Evolutionary conservation across 2,797 vertebrate genomes (phyloP).

Genomic region (Gymnoscopelus microlampas): DNA sequence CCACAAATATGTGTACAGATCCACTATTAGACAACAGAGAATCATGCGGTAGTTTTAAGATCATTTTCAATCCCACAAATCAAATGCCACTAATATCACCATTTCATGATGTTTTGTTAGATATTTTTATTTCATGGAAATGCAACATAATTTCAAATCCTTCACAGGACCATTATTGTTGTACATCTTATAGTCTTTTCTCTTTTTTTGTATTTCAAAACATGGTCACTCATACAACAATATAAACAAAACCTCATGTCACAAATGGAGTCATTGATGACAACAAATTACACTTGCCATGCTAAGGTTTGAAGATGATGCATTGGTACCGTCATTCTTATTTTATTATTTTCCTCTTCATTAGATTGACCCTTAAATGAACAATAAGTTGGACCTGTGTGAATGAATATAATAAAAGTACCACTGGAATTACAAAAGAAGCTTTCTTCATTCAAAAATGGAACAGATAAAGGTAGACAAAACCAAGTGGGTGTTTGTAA

Average conservation of each 20-base stretch:
- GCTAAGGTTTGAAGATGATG: constrained; percentile 82
- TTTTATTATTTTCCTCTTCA: constrained; percentile 54
- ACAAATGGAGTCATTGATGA: constrained; percentile 87
- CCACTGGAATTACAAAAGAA: constrained; percentile 78
- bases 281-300: constrained; percentile 88
- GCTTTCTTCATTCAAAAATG: constrained; percentile 63
- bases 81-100: background rate
- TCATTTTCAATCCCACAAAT: too few species aligned
- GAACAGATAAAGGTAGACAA: constrained; percentile 63
- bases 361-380: constrained; percentile 77
- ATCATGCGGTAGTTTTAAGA: too few species aligned
- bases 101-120: constrained; percentile 67
- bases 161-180: constrained; percentile 79
- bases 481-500: constrained; percentile 53
- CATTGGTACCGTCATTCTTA: constrained; percentile 71
- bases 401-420: constrained; percentile 83
- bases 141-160: constrained; percentile 84
- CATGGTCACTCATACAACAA: constrained; percentile 88
- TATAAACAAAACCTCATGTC: constrained; percentile 87
- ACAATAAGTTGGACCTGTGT: constrained; percentile 69
- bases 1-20: too few species aligned
- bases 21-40: too few species aligned
- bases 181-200: constrained; percentile 79
- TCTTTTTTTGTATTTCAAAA: constrained; percentile 81
- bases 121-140: constrained; percentile 88